Conservation (phyloP, 1,140 invertebrate species). For the Drusus annulatus region DNA sequence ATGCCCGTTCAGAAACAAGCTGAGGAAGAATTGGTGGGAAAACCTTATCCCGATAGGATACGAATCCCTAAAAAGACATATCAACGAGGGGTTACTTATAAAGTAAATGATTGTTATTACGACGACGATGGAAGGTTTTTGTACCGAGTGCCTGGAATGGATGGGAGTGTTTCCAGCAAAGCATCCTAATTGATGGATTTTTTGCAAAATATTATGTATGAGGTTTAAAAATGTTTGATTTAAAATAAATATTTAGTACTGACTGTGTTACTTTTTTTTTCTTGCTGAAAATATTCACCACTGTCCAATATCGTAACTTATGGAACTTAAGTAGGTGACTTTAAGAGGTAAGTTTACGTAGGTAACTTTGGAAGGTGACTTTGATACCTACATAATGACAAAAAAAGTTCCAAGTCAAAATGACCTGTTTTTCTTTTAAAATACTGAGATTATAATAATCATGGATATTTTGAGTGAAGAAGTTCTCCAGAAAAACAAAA, state of each 20-base stretch:
- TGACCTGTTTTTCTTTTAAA: no score
- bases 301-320: no score
- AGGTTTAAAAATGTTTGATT: neutral
- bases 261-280: neutral
- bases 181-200: neutral
- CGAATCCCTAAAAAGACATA: conserved; percentile 76
- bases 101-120: conserved; percentile 83
- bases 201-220: conserved; percentile 14
- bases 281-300: no score
- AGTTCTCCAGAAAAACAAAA: no score
- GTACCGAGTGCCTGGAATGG: conserved; percentile 80
- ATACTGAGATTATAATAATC: no score
- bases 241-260: neutral
- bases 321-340: no score
- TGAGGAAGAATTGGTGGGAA: neutral
- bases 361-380: no score
- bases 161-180: neutral
- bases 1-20: neutral
- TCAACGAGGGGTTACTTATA: conserved; percentile 77
- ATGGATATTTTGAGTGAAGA: no score
- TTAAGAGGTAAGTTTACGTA: no score
- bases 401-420: no score
- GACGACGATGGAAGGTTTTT: conserved; percentile 83
- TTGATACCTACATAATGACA: no score
- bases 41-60: conserved; percentile 74